phyloP scores from a whole-genome alignment of 2,888 invertebrate species.

The Amorpha juglandis region DNA sequence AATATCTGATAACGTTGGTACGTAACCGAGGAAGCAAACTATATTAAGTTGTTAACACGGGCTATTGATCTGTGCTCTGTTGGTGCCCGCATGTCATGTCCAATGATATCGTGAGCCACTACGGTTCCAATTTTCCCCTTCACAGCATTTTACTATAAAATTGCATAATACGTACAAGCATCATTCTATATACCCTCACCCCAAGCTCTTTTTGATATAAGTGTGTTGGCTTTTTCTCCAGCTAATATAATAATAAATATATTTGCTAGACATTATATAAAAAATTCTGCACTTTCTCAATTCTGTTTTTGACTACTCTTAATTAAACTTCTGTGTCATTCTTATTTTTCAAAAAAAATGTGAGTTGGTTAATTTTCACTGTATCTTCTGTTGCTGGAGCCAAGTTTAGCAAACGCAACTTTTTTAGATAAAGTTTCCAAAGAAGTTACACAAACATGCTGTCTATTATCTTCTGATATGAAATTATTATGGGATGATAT shows the following conservation, averaged over 20 bases:
- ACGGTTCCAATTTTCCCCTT: conserved; percentile 23
- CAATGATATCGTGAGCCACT: conserved; percentile 19
- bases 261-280: no score
- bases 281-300: no score
- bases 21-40: conserved; percentile 16
- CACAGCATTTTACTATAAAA: conserved; percentile 4
- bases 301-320: no score
- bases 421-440: no score
- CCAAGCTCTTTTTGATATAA: not conserved
- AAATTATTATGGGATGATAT: no score
- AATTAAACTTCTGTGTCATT: no score
- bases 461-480: no score
- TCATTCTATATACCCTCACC: not conserved
- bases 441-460: no score
- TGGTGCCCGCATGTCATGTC: conserved; percentile 12
- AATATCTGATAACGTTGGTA: not conserved
- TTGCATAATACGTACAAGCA: conserved; percentile 4
- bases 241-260: not conserved
- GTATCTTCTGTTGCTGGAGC: no score
- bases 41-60: conserved; percentile 23
- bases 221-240: not conserved
- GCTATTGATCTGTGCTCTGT: conserved; percentile 18
- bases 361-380: no score
- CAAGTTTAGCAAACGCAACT: no score
- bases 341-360: no score